Base-by-base conservation (phyloP, 2,113 vertebrate genomes). In the Bujurquina vittata region DNA sequence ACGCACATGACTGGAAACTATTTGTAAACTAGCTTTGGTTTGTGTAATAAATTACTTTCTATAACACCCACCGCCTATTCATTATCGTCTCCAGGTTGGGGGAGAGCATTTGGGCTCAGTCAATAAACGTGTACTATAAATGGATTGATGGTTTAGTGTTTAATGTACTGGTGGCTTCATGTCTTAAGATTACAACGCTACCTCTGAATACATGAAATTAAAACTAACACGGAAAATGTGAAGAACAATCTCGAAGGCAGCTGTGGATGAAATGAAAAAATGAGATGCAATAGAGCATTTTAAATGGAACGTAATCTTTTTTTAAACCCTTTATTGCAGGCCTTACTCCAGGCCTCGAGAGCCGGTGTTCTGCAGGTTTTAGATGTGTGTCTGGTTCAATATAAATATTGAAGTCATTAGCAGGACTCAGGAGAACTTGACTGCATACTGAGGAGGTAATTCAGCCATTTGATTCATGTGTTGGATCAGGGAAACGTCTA, bases 21-120 rank as follows among this genome's bases (percentile, higher is more conserved):
- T 95, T 95, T 95, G 94, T 96, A 95, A 96, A 95, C 93, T 94
- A 94, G 94, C 94, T 94, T 95, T 95, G 93, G 94, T 95, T 96
- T 96, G 94, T 96, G 94, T 94, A 96, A 96, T 96, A 95, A 96
- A 96, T 94, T 85, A 95, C 95, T 95, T 96, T 95, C 92, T 96
- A 94, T 94, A 94, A 94, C 89, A 88, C 84, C n/a, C 73, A 78
- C 63, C 77, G 75, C 12, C 20, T 91, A 10, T 88, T 92, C 54
- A 81, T 90, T 77, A 59, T 87, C 79, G 43, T 88, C 40, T 84
- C 3, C 1, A 3, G 5, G 12, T 4, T 1, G 4, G 31, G 7
- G 31, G 58, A 20, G 31, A 65, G 77, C 62, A 62, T 14, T 74
- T 58, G 12, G 33, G 43, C 23, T 86, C 61, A 12, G 43, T 72